Percentiles rank a stretch among this genome's conserved stretches.
Conservation (phyloP, 2,888 invertebrate genomes). For the Volucella inanis region DNA sequence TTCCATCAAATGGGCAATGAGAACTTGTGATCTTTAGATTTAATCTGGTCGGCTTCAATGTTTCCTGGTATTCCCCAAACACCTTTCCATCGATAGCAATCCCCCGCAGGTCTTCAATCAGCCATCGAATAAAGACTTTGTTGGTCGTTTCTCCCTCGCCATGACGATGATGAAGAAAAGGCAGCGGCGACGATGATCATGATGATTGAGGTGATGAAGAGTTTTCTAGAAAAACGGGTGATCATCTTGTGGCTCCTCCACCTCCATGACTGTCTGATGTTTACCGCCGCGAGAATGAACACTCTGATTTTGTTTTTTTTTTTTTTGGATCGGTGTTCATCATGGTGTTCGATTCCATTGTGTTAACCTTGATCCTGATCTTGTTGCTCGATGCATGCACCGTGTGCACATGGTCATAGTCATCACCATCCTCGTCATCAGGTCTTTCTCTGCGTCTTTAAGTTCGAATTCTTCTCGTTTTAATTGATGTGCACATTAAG, state of each 20-base stretch:
- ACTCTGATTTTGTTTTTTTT: conserved; percentile 38
- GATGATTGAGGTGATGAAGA: conserved; percentile 58
- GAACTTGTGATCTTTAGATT: conserved; percentile 19
- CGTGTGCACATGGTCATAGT: conserved; percentile 15
- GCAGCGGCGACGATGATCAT: conserved; percentile 16
- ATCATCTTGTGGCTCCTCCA: conserved; percentile 28
- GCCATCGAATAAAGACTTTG: conserved; percentile 13
- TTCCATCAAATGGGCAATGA: conserved; percentile 31
- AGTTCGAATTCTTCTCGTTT: conserved; percentile 20
- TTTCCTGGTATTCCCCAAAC: conserved; percentile 3
- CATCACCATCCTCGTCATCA: background rate
- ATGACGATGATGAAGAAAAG: conserved; percentile 12
- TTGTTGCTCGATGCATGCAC: conserved; percentile 34
- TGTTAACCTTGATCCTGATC: conserved; percentile 69
- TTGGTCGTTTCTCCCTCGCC: background rate
- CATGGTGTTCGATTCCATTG: conserved; percentile 1
- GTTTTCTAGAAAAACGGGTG: conserved; percentile 32
- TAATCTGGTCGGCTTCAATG: conserved; percentile 43
- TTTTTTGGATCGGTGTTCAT: background rate
- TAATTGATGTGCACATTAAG: conserved; percentile 60
- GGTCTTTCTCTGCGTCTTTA: background rate
- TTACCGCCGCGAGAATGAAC: conserved; percentile 46
- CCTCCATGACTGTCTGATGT: conserved; percentile 28
- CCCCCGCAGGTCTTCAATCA: conserved; percentile 42
- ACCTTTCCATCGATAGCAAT: conserved; percentile 16